Base-by-base conservation (phyloP, 2,113 vertebrate species). In the Falcunculus frontatus region DNA sequence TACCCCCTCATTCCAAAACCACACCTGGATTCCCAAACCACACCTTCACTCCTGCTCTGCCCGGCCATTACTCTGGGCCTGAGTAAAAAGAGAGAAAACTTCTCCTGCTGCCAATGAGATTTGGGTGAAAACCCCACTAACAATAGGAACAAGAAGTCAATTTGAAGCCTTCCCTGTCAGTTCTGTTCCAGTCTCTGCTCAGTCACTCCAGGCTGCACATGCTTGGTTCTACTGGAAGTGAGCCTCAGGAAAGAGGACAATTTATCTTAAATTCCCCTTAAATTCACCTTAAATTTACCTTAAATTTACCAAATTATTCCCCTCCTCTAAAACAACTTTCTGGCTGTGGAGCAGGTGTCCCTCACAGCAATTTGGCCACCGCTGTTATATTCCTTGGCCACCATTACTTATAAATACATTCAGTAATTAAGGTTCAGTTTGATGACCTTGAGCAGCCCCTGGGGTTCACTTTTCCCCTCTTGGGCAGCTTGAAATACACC, bases 31-130 rank as follows among this genome's bases (percentile, higher is more conserved):
- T 64, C 32, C 3, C 22, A 39, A 23, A 4, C 2, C 18, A 0
- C 44, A 10, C 15, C 47, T 5, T 5, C 12, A 1, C 1, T 16
- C 44, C 63, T 19, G 7, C 64, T 20, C 78, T 17, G 20, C 5
- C 0, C 16, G n/a, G 33, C 35, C 53, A 4, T 2, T 3, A 0
- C 1, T 22, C 64, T 2, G 18, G 19, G 16, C 21, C 2, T 11
- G 52, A 67, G 39, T 3, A 16, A 39, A 5, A 46, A 27, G 17
- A 46, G 49, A 72, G n/a, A 41, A 16, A 67, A 57, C 8, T 52
- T 29, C 62, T 37, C 29, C 30, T 73, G 52, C 73, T 62, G 44
- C 47, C 49, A 13, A 6, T 9, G n/a, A n/a, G 37, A 87, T 57
- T 21, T 33, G 65, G n/a, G 55, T 76, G 64, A n/a, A 85, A 69